Evolutionary conservation across 1,140 invertebrate species (phyloP).

Genomic region (Drosophila lacertosa): DNA sequence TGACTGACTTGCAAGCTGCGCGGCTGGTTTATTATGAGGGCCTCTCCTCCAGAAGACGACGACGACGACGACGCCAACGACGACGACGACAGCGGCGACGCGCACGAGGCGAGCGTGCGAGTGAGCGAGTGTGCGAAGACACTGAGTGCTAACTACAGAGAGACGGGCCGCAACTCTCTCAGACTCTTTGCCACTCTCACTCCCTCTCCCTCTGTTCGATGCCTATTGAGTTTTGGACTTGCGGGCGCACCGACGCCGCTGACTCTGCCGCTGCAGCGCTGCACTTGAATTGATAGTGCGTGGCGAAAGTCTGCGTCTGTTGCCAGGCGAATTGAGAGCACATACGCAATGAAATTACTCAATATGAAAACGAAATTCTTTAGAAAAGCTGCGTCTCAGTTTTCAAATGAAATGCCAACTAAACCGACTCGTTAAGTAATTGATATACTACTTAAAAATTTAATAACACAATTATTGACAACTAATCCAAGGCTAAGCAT

Average conservation of each 20-base stretch:
- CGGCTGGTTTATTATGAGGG: slow-evolving; percentile 66
- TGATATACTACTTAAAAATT: too few species aligned
- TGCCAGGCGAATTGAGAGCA: background rate
- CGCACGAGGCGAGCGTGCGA: slow-evolving; percentile 16
- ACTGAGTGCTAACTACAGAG: background rate
- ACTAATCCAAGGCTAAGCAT: too few species aligned
- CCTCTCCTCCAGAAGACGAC: slow-evolving; percentile 31
- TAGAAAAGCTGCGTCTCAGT: too few species aligned
- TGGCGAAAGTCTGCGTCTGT: background rate
- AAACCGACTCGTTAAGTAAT: too few species aligned
- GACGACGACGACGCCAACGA: background rate
- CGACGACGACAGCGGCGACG: slow-evolving; percentile 1
- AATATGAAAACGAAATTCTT: too few species aligned
- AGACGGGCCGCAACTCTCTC: too few species aligned
- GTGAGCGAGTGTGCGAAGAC: background rate
- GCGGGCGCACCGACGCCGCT: slow-evolving; percentile 9
- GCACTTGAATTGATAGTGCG: slow-evolving; percentile 29
- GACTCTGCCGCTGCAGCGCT: slow-evolving; percentile 16
- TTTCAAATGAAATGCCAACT: too few species aligned
- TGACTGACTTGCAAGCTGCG: slow-evolving; percentile 65
- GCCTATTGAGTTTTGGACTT: slow-evolving; percentile 47
- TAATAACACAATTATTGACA: too few species aligned
- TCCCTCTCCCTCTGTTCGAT: slow-evolving; percentile 20
- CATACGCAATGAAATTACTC: background rate
- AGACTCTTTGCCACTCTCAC: too few species aligned